phyloP scores from a whole-genome alignment of 2,888 invertebrate species.

The Dasypogon diadema region DNA sequence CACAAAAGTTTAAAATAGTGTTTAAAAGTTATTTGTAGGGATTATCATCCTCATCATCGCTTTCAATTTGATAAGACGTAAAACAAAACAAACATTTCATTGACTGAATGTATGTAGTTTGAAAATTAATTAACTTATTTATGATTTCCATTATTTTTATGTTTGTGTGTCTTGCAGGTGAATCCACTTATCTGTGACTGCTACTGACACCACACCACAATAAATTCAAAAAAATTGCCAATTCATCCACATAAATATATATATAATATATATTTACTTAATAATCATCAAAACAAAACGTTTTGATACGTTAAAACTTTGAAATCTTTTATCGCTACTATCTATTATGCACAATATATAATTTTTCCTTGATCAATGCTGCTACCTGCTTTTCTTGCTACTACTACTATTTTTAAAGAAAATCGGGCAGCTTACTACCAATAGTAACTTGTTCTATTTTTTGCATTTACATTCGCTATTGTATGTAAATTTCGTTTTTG shows the following conservation, averaged over 20 bases:
- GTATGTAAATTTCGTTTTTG: slow-evolving; percentile 22
- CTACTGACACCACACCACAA: slow-evolving; percentile 55
- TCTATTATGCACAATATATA: slow-evolving; percentile 33
- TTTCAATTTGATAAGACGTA: background rate
- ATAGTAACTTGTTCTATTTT: slow-evolving; percentile 17
- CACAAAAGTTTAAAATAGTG: slow-evolving; percentile 6
- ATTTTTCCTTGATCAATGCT: slow-evolving; percentile 29
- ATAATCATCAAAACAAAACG: slow-evolving; percentile 3
- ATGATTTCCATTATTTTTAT: slow-evolving; percentile 52
- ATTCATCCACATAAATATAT: slow-evolving; percentile 37
- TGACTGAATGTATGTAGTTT: slow-evolving; percentile 11
- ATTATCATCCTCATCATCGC: slow-evolving; percentile 55
- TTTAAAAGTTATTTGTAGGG: background rate
- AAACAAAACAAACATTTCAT: slow-evolving; percentile 17
- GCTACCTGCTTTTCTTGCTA: slow-evolving; percentile 15
- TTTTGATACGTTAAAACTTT: slow-evolving; percentile 19
- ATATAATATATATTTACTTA: background rate
- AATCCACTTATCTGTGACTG: slow-evolving; percentile 58
- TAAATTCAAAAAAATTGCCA: slow-evolving; percentile 36
- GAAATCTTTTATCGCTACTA: slow-evolving; percentile 4
- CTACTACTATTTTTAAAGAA: background rate
- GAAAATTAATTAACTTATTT: slow-evolving; percentile 20
- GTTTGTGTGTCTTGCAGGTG: slow-evolving; percentile 57
- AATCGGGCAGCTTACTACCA: background rate
- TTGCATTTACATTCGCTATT: slow-evolving; percentile 22